Evolutionary conservation across 2,113 vertebrate genomes (phyloP), one percentile per base, ranked within the genome.

Genomic region (Mesembrinibis cayennensis): DNA sequence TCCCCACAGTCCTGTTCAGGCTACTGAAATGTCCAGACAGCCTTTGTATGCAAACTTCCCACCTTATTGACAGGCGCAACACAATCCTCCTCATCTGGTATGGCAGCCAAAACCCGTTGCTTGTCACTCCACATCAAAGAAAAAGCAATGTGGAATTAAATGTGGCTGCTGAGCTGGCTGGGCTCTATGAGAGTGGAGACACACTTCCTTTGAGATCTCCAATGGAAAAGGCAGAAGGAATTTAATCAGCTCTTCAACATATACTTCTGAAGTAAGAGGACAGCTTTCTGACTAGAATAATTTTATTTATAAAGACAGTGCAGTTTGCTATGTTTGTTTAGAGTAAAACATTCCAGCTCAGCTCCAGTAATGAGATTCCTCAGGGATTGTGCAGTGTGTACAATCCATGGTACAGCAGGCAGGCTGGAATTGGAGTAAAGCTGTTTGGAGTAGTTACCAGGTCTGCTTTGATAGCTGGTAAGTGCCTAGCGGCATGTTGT

Each of bases 161-260:
- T 72, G 82, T 67, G 62, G 78, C 90, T 98, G 86, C 97, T 96
- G 95, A 94, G 87, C 79, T 65, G 61, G 32, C 61, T 82, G 42
- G 62, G 53, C 91, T 63, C 77, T 92, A 15, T 44, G 95, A 74
- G 42, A 96, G 49, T 4, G 8, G 83, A 93, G 95, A 83, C 71
- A 87, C 58, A 90, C 89, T 95, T 97, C 71, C 62, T 87, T 94
- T 84, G 89, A 96, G 87, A 93, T 44, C 40, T 94, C 88, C 95
- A 95, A 45, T 67, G 73, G 91, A 97, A 97, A 96, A 98, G 91
- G 93, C 96, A 96, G 95, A 95, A 97, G 53, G 36, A 97, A 96
- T 97, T 93, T 96, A 96, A 98, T 94, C 91, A 97, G 84, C 89
- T 97, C 87, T 93, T 87, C 59, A 58, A 66, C 36, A 50, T 36